Base-by-base conservation (phyloP, 2,888 invertebrate species). In the Lypha dubia region DNA sequence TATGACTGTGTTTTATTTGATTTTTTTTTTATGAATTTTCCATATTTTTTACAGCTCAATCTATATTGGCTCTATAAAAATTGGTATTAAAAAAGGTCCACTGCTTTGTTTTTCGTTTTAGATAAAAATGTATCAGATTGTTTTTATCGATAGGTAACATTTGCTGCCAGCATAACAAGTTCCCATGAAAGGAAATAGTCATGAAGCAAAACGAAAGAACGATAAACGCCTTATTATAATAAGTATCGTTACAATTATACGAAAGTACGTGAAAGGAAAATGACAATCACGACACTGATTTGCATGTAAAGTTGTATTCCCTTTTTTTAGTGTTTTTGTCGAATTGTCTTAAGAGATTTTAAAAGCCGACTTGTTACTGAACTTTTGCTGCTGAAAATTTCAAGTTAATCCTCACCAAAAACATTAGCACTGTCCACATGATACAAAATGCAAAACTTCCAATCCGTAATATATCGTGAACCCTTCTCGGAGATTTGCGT, bases 151-250 rank as follows among this genome's bases (percentile, higher is more conserved):
- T 41, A 11, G 6, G 4, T 5, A 49, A 77, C 68, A 68, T 77
- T 77, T 68, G 68, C 22, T 68, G 17, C 60, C 28, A n/a, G 28
- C 49, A 41, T n/a, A 60, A 60, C 22, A 77, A 68, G 60, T 77
- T 77, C 76, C 35, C 76, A 76, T 68, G 60, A 62, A 62, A 51
- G 60, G 62, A 32, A 28, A 58, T 49, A 77, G 32, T 46, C 44
- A 65, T 58, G 0, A 24, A 41, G 24, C 24, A 70, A 56, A 56
- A 41, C 6, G 35, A 53, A 51, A 3, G 7, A 41, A 11, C 11
- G 17, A 63, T 24, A 62, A 51, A 9, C 20, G 24, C 22, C 24
- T 62, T 49, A 62, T 51, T 49, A 38, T 11, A n/a, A 13, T 49
- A 49, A 53, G 35, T 28, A 44, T 41, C 22, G 4, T 7, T n/a